phyloP scores from a whole-genome alignment of 2,888 invertebrate genomes.

The Cephus pulcher region DNA sequence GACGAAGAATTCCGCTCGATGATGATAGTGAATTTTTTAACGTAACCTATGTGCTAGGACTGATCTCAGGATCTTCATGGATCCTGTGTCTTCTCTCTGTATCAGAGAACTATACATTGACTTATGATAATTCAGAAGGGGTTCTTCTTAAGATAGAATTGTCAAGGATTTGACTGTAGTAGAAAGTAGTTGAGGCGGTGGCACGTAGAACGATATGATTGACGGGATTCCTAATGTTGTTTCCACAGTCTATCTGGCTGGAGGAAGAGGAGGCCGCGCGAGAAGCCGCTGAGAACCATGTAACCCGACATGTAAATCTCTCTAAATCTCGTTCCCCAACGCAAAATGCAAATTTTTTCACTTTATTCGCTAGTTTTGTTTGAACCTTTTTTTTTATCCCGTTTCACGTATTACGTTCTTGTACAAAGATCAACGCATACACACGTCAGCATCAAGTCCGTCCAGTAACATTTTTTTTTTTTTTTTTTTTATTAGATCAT shows the following conservation, averaged over 20 bases:
- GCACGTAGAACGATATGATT: conserved; percentile 35
- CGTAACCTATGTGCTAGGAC: not conserved
- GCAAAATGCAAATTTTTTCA: conserved; percentile 19
- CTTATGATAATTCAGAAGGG: not conserved
- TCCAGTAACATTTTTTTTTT: not conserved
- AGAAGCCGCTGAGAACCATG: conserved; percentile 64
- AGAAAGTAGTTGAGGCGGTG: not conserved
- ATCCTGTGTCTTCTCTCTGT: not conserved
- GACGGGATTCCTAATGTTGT: conserved; percentile 55
- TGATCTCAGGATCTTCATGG: not conserved
- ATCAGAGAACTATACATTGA: not conserved
- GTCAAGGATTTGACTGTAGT: not conserved
- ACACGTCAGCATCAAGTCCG: not conserved
- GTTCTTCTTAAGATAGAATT: not conserved
- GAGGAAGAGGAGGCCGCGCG: conserved; percentile 65
- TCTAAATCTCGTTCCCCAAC: conserved; percentile 35
- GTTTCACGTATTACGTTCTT: conserved; percentile 11
- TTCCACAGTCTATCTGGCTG: conserved; percentile 66
- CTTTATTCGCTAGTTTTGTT: conserved; percentile 22
- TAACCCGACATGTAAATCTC: conserved; percentile 63
- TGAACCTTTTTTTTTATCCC: conserved; percentile 15
- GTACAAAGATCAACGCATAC: conserved; percentile 10
- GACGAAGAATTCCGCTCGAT: not conserved
- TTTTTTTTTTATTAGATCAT: not conserved
- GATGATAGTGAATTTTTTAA: not conserved